Conservation (phyloP, 1,140 invertebrate genomes). For the Ctenoplectra terminalis region DNA sequence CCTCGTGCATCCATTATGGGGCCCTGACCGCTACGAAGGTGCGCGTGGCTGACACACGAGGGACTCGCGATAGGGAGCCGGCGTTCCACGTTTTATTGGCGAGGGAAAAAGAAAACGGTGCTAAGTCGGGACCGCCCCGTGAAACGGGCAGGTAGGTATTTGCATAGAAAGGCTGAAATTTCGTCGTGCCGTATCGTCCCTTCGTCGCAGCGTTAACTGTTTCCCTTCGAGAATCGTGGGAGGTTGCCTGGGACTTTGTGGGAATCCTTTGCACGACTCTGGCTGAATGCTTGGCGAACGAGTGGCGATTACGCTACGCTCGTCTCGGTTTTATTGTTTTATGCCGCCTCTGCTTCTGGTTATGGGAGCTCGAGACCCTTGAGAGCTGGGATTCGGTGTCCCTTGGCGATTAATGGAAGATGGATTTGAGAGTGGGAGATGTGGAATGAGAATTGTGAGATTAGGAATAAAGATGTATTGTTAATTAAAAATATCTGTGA, state of each 20-base stretch:
- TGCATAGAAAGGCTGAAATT: slow-evolving; percentile 74
- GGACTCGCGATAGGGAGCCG: slow-evolving; percentile 64
- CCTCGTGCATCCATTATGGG: slow-evolving; percentile 80
- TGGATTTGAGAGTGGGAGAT: too few relatives aligned
- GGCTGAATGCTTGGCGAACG: neutral
- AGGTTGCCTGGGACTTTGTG: slow-evolving; percentile 54
- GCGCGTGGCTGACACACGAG: slow-evolving; percentile 83
- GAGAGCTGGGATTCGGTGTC: neutral
- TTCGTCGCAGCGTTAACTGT: slow-evolving; percentile 54
- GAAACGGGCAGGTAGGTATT: slow-evolving; percentile 65
- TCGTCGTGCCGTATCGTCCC: slow-evolving; percentile 43
- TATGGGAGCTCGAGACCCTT: neutral
- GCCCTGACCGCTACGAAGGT: slow-evolving; percentile 74
- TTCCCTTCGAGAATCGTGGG: slow-evolving; percentile 65
- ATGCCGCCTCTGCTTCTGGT: neutral
- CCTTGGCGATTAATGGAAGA: neutral
- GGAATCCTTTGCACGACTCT: slow-evolving; percentile 60
- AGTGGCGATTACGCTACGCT: neutral
- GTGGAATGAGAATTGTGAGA: too few relatives aligned
- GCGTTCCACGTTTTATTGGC: slow-evolving; percentile 77
- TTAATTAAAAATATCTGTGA: too few relatives aligned
- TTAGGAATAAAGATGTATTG: too few relatives aligned
- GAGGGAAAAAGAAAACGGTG: slow-evolving; percentile 66
- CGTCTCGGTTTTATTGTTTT: slow-evolving; percentile 29
- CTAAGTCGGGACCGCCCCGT: slow-evolving; percentile 44